Evolutionary conservation across 2,797 vertebrate genomes (phyloP).

Genomic region (Macropus fuliginosus): DNA sequence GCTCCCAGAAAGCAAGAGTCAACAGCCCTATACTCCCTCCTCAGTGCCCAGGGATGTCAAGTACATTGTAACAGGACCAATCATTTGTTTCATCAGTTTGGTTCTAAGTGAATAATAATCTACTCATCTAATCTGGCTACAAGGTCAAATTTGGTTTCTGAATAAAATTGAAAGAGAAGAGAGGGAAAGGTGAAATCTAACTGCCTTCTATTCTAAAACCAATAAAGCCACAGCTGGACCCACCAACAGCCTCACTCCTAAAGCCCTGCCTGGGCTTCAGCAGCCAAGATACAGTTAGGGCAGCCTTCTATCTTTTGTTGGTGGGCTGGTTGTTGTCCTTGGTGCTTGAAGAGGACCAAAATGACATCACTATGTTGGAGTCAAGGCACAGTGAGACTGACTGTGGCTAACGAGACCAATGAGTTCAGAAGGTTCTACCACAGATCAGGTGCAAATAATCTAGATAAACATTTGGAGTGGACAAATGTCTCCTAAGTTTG

Average conservation of each 20-base stretch:
- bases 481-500: background rate
- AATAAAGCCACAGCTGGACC: background rate
- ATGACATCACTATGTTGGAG: background rate
- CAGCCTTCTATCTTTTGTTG: background rate
- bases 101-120: background rate
- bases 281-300: background rate
- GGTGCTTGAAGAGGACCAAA: background rate
- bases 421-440: background rate
- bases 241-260: background rate
- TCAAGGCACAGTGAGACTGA: background rate
- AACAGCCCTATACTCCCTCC: background rate
- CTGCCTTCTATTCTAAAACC: background rate
- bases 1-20: background rate
- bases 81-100: background rate
- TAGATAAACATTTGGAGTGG: background rate
- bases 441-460: background rate
- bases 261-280: background rate
- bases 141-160: background rate
- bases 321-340: background rate
- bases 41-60: background rate
- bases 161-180: background rate
- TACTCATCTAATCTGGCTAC: background rate
- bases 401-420: background rate
- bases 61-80: background rate
- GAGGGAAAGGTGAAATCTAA: background rate